Evolutionary conservation across 2,888 invertebrate species (phyloP), one percentile per base, ranked within the genome.

Genomic region (Ormyrus thymus): DNA sequence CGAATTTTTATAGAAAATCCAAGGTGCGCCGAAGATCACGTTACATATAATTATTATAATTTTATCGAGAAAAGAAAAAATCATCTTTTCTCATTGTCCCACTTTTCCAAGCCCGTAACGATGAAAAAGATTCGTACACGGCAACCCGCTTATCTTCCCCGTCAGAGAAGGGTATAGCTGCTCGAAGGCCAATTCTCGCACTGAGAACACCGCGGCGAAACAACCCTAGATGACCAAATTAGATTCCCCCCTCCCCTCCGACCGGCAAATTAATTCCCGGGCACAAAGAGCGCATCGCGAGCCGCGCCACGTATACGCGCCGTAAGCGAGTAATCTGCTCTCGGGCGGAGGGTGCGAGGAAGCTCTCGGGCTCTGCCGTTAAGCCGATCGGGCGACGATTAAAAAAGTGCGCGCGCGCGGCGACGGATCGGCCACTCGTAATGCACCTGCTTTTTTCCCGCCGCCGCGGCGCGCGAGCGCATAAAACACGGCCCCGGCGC

Each of bases 331-430:
- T 9, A 43, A 45, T 62, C 45, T 7, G 62, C 51, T 59, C 62
- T 7, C 48, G 3, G 11, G 13, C 7, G 10, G 65, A 8, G 11
- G 55, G 45, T n/a, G 15, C 74, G 66, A 10, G 11, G 7, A 29
- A 0, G 58, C 43, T 56, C 65, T 65, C 55, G 71, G 78, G 78
- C 74, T 78, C 74, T 74, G 75, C 70, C 75, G 75, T 66, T 79
- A 79, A 77, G 80, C 77, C 70, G 77, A 80, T 80, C 80, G 80
- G 72, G 76, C 77, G 76, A 80, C 77, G 80, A 80, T 80, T 80
- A 80, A 72, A 64, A 45, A 43, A 29, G 29, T 29, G 29, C 29
- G 51, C n/a, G 46, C 56, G 6, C 15, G 7, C 29, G 66, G n/a
- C 43, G 29, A 29, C 65, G 7, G 56, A 8, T 55, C 55, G 29